phyloP scores from a whole-genome alignment of 92 coral and sea anemone species.

The Paramuricea clavata region DNA sequence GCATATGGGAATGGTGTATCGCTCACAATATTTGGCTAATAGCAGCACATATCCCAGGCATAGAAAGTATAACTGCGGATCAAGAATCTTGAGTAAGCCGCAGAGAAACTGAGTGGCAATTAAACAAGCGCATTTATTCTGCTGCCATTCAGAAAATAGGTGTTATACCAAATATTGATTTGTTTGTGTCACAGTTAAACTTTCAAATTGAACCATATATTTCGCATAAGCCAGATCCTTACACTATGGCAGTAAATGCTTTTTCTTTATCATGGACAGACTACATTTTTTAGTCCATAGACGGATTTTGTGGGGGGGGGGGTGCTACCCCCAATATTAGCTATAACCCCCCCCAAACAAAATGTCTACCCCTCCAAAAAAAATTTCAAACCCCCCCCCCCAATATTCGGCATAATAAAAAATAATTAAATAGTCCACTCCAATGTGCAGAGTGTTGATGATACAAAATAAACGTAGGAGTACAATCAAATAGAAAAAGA shows the following conservation, averaged over 20 bases:
- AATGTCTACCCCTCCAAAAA: no score
- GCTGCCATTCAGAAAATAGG: constrained; percentile 46
- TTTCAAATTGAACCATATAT: constrained; percentile 47
- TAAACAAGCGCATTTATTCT: constrained; percentile 41
- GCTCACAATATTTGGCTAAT: constrained; percentile 55
- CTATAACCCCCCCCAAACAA: no score
- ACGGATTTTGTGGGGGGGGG: no score
- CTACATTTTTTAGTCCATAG: no score
- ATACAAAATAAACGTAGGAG: no score
- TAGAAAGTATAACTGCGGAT: constrained; percentile 50
- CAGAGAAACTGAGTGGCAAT: constrained; percentile 56
- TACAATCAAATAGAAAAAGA: no score
- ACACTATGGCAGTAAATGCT: constrained; percentile 49
- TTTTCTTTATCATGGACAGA: constrained; percentile 43
- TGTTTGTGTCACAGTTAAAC: constrained; percentile 59
- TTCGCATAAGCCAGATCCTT: constrained; percentile 56
- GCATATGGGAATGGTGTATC: constrained; percentile 68
- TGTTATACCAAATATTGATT: constrained; percentile 49
- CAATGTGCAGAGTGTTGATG: no score
- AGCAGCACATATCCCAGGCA: no score
- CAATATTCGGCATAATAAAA: no score
- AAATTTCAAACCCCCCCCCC: no score
- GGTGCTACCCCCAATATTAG: no score
- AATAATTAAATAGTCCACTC: no score
- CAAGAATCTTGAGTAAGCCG: constrained; percentile 54